Evolutionary conservation across 2,888 invertebrate species (phyloP).

Genomic region (Ectobius pallidus): DNA sequence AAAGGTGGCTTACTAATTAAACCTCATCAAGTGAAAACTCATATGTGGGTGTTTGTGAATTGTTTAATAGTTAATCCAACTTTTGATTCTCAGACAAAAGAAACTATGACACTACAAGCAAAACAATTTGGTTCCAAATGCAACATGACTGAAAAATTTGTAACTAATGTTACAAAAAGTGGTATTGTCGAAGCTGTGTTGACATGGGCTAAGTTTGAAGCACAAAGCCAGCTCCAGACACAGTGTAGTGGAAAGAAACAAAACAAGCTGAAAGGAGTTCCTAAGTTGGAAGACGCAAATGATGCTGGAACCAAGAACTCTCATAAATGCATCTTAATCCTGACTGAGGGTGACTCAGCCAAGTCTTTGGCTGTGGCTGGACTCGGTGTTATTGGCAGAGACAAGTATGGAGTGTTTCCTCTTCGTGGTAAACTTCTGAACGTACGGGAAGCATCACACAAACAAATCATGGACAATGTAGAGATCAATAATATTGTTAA

Average conservation of each 20-base stretch:
- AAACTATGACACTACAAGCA: conserved; percentile 95
- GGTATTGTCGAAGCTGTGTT: conserved; percentile 95
- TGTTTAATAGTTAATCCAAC: conserved; percentile 98
- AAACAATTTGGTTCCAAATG: conserved; percentile 98
- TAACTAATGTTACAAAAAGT: conserved; percentile 73
- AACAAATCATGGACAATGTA: conserved; percentile 94
- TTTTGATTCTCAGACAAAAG: conserved; percentile 99
- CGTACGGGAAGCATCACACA: conserved; percentile 95
- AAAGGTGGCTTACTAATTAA: conserved; percentile 90
- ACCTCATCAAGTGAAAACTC: conserved; percentile 92
- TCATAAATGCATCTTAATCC: conserved; percentile 90
- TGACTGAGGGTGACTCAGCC: conserved; percentile 99
- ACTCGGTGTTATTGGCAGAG: conserved; percentile 90
- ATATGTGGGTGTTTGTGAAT: conserved; percentile 97
- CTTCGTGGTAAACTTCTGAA: conserved; percentile 95
- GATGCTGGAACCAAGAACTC: conserved; percentile 92
- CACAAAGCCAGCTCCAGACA: conserved; percentile 87
- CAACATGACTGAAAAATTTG: conserved; percentile 84
- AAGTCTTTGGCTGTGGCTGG: conserved; percentile 97
- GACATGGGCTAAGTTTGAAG: conserved; percentile 96
- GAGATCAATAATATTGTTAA: conserved; percentile 97
- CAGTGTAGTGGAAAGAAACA: conserved; percentile 85
- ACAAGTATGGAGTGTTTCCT: conserved; percentile 96
- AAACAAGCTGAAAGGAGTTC: conserved; percentile 86
- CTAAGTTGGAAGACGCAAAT: conserved; percentile 98